Evolutionary conservation across 2,797 vertebrate species (phyloP).

Genomic region (Sebastes taczanowskii): DNA sequence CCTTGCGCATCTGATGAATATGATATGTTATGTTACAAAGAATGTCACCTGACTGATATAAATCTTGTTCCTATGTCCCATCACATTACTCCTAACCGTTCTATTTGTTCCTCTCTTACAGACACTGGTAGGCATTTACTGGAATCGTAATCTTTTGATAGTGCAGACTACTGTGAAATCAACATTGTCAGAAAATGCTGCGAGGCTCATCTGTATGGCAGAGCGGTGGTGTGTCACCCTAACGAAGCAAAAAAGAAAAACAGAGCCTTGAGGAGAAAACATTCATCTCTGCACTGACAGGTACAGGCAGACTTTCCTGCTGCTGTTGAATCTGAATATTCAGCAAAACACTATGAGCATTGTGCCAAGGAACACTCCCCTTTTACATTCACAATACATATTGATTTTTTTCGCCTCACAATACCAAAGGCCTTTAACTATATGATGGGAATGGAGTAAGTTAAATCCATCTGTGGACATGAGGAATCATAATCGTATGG

Average conservation of each 20-base stretch:
- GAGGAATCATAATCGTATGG: neutral
- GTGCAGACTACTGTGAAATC: neutral
- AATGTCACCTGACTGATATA: neutral
- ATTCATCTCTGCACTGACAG: conserved; percentile 23
- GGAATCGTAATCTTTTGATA: conserved; percentile 9
- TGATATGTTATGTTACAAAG: neutral
- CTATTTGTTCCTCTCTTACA: conserved; percentile 45
- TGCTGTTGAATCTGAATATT: conserved; percentile 14
- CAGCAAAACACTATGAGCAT: conserved; percentile 1
- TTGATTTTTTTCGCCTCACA: neutral
- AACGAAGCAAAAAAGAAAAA: conserved; percentile 33
- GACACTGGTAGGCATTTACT: conserved; percentile 18
- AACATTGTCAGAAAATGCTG: neutral
- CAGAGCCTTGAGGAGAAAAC: conserved; percentile 17
- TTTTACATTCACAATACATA: neutral
- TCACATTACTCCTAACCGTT: conserved; percentile 22
- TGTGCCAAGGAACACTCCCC: neutral
- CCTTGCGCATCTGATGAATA: neutral
- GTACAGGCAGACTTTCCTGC: neutral
- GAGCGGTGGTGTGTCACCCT: conserved; percentile 10
- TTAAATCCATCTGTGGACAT: neutral
- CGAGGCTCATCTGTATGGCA: conserved; percentile 16
- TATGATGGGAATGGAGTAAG: neutral
- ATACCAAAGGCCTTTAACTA: neutral
- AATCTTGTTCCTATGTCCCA: neutral